These are phyloP conservation scores for Crotophaga sulcirostris DNA, from an alignment of 2,113 vertebrate genomes.

Conservation along the genomic window DNA sequence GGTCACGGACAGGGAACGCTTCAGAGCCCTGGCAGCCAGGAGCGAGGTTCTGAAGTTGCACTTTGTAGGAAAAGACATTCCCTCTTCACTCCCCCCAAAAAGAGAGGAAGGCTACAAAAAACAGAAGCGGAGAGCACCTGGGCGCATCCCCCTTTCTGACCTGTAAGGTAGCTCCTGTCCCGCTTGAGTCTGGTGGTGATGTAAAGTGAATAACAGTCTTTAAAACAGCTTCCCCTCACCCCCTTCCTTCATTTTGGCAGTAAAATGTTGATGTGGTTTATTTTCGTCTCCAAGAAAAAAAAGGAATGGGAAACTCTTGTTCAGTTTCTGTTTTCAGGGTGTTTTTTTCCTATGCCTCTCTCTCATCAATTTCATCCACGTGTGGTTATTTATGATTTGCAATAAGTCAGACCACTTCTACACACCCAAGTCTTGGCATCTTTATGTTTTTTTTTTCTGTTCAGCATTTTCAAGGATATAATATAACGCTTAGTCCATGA, in stretches of 20 bases:
- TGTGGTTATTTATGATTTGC: background rate
- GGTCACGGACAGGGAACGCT: fast-evolving
- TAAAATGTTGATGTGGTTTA: background rate
- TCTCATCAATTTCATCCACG: background rate
- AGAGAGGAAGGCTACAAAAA: background rate
- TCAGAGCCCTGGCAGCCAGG: background rate
- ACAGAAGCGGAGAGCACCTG: too few species aligned
- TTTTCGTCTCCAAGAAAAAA: background rate
- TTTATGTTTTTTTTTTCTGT: background rate
- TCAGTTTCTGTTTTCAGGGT: background rate
- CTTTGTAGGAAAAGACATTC: background rate
- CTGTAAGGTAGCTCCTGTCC: background rate
- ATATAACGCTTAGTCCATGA: background rate
- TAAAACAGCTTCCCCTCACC: background rate
- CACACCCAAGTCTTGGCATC: background rate
- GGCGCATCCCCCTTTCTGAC: background rate
- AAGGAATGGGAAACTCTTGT: background rate
- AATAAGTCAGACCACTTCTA: background rate
- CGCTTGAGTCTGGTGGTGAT: background rate
- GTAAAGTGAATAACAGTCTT: background rate
- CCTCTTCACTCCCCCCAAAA: background rate
- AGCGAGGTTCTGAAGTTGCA: background rate
- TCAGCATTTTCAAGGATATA: background rate
- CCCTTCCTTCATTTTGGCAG: background rate
- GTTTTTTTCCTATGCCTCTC: background rate